Conservation (phyloP, 2,113 vertebrate genomes). For the Cyphomyrus plagiostoma region DNA sequence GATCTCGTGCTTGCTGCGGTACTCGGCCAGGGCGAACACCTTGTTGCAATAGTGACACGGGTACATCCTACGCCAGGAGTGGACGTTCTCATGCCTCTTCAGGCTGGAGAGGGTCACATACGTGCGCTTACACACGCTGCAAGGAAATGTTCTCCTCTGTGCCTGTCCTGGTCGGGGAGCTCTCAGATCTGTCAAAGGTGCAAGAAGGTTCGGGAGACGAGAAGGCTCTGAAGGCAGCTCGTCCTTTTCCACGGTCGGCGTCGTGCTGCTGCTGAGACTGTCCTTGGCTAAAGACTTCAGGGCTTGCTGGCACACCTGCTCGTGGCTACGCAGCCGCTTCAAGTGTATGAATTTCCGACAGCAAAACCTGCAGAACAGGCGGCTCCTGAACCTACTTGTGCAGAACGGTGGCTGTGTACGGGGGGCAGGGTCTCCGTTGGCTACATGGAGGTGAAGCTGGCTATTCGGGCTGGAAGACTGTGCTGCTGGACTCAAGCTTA, state of each 20-base stretch:
- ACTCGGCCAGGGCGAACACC: conserved; percentile 92
- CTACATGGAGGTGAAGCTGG: conserved; percentile 72
- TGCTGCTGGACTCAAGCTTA: conserved; percentile 46
- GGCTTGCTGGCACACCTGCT: conserved; percentile 63
- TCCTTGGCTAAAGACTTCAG: conserved; percentile 27
- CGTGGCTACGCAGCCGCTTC: conserved; percentile 78
- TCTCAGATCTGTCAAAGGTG: conserved; percentile 19
- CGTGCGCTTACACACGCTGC: conserved; percentile 84
- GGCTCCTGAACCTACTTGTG: conserved; percentile 70
- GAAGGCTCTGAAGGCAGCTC: conserved; percentile 4
- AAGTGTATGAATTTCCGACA: conserved; percentile 80
- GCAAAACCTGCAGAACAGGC: conserved; percentile 81
- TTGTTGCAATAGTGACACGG: conserved; percentile 98
- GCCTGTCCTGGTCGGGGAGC: conserved; percentile 31
- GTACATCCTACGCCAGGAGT: conserved; percentile 93
- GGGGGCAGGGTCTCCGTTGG: conserved; percentile 68
- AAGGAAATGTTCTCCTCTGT: conserved; percentile 74
- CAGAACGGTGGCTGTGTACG: conserved; percentile 75
- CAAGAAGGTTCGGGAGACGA: conserved; percentile 29
- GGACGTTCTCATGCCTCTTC: conserved; percentile 90
- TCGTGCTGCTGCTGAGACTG: conserved; percentile 23
- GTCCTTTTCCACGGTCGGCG: background rate
- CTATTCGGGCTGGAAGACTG: conserved; percentile 62
- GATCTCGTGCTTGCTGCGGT: conserved; percentile 93
- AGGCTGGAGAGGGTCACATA: conserved; percentile 92